These are phyloP conservation scores for Halcyon chelicuti DNA, from an alignment of 2,797 vertebrate species.

Conservation along the genomic window DNA sequence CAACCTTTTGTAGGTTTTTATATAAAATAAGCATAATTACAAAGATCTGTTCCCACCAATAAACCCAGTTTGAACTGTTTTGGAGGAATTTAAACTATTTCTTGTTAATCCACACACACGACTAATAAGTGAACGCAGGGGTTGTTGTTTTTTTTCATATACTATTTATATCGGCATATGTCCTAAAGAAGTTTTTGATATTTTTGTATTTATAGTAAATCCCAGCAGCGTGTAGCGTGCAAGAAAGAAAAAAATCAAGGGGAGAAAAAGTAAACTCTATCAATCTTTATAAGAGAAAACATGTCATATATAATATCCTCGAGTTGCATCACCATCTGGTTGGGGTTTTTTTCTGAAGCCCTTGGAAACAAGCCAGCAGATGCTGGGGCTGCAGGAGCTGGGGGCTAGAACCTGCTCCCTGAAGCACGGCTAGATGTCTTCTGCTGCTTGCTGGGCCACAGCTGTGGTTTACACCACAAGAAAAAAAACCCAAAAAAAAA, in stretches of 20 bases:
- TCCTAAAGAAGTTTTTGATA: slow-evolving; percentile 32
- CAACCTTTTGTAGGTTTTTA: background rate
- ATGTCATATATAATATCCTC: slow-evolving; percentile 51
- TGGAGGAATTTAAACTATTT: slow-evolving; percentile 61
- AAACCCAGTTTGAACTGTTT: slow-evolving; percentile 45
- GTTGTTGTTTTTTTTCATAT: background rate
- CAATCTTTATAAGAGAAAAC: slow-evolving; percentile 50
- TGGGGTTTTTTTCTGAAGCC: background rate
- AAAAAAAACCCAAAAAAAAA: background rate
- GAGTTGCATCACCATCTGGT: slow-evolving; percentile 58
- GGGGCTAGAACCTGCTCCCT: slow-evolving; percentile 50
- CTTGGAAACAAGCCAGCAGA: slow-evolving; percentile 42
- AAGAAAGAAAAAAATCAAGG: slow-evolving; percentile 28
- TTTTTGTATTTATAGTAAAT: slow-evolving; percentile 51
- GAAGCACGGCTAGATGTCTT: background rate
- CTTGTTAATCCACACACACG: slow-evolving; percentile 43
- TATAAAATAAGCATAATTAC: background rate
- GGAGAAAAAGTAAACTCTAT: slow-evolving; percentile 1
- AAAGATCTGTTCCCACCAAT: background rate
- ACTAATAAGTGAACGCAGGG: background rate
- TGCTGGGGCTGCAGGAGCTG: slow-evolving; percentile 32
- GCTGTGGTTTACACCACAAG: background rate
- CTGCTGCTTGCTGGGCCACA: slow-evolving; percentile 20
- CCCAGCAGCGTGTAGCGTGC: slow-evolving; percentile 22
- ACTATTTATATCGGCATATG: slow-evolving; percentile 48